Evolutionary conservation across 1,140 invertebrate genomes (phyloP), one percentile per base, ranked within the genome.

Genomic region (Scaptomyza pallida): DNA sequence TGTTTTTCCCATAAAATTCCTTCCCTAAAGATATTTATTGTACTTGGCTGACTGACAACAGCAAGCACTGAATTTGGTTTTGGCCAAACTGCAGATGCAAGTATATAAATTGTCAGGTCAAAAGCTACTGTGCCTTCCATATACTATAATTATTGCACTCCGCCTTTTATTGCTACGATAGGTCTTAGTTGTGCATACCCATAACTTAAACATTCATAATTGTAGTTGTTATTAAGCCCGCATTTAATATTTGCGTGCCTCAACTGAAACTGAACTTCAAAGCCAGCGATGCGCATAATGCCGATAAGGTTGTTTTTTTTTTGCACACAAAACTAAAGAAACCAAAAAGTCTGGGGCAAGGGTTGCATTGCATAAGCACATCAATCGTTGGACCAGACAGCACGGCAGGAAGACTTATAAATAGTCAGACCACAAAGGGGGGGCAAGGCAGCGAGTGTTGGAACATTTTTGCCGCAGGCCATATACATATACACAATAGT

Each of bases 311-410:
- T n/a, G n/a, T n/a, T n/a, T n/a, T n/a, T n/a, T n/a, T n/a, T 55
- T 30, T 37, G 33, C 33, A 47, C 33, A 47, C 62, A 54, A 72
- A 65, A 54, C 45, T 21, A 21, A 52, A 57, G 56, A 30, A 30
- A 54, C 33, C 8, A 15, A 17, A 50, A 40, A 65, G 56, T 45
- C 45, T 47, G 21, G 54, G 69, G 69, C 69, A 72, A 72, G 70
- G 70, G 70, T 72, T 72, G 81, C 81, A 88, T 88, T 85, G 74
- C 73, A 83, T 85, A 85, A 85, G 81, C 68, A 72, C 80, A 85
- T 86, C 80, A 86, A 85, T 86, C 80, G 79, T 85, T 79, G 79
- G 72, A 83, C 80, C 81, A 80, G 81, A 75, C 79, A 54, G 57
- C 6, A 15, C 6, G 21, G 10, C 50, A 62, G 59, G 30, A 63